phyloP scores from a whole-genome alignment of 2,888 invertebrate species.

The Gasteruption jaculator region DNA sequence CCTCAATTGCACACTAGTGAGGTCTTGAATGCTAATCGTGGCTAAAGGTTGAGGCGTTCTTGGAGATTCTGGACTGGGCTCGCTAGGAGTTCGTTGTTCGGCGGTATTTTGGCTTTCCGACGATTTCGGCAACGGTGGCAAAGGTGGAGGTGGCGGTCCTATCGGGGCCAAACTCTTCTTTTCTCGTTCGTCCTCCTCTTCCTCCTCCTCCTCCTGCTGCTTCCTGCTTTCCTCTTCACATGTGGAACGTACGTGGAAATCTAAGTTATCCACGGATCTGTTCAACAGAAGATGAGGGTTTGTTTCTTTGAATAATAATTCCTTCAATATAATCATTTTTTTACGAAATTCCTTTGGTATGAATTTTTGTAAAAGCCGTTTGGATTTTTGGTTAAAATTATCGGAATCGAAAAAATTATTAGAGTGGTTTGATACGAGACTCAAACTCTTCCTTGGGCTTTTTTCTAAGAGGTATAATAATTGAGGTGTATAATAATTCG shows the following conservation, averaged over 20 bases:
- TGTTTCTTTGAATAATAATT: no score
- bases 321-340: no score
- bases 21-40: slow-evolving; percentile 81
- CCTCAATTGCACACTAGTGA: slow-evolving; percentile 77
- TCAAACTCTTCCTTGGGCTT: no score
- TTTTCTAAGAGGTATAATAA: no score
- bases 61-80: slow-evolving; percentile 39
- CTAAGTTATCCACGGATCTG: slow-evolving; percentile 49
- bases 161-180: slow-evolving; percentile 30
- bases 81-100: slow-evolving; percentile 5
- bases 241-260: slow-evolving; percentile 38
- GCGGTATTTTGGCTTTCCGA: no score
- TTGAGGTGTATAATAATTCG: no score
- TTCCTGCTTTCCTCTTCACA: slow-evolving; percentile 20
- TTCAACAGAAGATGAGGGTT: no score
- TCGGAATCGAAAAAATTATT: no score
- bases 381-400: no score
- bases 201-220: slow-evolving; percentile 18
- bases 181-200: slow-evolving; percentile 17
- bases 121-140: slow-evolving; percentile 42
- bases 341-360: no score
- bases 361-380: no score
- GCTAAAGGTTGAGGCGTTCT: slow-evolving; percentile 71
- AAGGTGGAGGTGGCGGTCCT: slow-evolving; percentile 57
- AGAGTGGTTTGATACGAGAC: no score